A percentile compares a stretch with the other conserved stretches of the same genome.
Evolutionary conservation across 2,113 vertebrate genomes (phyloP).

Genomic region (Agapornis roseicollis): DNA sequence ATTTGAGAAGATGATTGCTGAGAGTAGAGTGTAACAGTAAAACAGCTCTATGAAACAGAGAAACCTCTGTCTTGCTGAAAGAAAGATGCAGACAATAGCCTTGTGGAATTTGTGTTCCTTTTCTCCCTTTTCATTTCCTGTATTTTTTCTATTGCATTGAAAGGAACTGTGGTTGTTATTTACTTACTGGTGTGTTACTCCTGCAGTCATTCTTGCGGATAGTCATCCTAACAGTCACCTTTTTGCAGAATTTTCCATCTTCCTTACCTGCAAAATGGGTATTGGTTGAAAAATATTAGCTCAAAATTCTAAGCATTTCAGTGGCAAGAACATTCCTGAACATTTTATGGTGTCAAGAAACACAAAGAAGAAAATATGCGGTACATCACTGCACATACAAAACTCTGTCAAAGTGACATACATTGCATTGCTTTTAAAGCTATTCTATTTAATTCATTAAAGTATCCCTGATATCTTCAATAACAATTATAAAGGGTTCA

Average conservation of each 20-base stretch:
- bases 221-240: slow-evolving; percentile 97
- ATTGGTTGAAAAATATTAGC: slow-evolving; percentile 17
- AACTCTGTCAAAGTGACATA: not conserved
- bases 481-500: not conserved
- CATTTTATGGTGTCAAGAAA: not conserved
- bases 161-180: not conserved
- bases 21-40: not conserved
- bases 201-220: slow-evolving; percentile 97
- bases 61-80: not conserved
- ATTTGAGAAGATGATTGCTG: not conserved
- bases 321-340: not conserved
- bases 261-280: slow-evolving; percentile 86
- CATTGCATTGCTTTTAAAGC: not conserved
- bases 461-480: not conserved
- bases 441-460: not conserved
- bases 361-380: not conserved
- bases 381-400: not conserved
- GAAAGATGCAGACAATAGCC: not conserved
- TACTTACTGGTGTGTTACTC: slow-evolving; percentile 91
- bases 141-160: not conserved
- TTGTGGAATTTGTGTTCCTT: not conserved
- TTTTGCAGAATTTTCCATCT: slow-evolving; percentile 97
- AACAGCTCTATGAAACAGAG: not conserved
- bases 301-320: not conserved
- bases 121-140: not conserved